Conservation (phyloP, 2,113 vertebrate genomes). For the Cinclus cinclus region DNA sequence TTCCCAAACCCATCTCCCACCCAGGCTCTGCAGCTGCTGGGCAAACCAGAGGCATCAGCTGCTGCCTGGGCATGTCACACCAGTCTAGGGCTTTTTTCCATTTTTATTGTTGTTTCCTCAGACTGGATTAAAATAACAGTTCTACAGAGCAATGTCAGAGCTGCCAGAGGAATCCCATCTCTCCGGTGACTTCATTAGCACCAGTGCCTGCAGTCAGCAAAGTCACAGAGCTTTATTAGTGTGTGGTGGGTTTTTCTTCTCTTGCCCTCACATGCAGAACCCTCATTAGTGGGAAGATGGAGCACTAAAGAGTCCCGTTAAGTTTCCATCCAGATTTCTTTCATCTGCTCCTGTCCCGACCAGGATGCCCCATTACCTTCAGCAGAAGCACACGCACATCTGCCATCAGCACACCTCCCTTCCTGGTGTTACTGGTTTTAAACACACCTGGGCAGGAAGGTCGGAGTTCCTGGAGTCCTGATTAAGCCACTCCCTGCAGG, state of each 20-base stretch:
- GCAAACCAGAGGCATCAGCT: background rate
- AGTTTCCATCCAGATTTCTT: background rate
- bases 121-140: background rate
- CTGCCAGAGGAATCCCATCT: slow-evolving; percentile 53
- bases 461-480: background rate
- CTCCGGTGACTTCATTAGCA: slow-evolving; percentile 74
- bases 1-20: background rate
- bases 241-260: background rate
- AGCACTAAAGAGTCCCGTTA: slow-evolving; percentile 30
- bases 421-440: background rate
- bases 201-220: slow-evolving; percentile 37
- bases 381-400: accelerated
- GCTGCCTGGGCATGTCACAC: background rate
- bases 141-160: background rate
- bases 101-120: background rate
- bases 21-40: accelerated
- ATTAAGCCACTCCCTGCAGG: accelerated
- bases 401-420: background rate
- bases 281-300: slow-evolving; percentile 61
- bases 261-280: background rate
- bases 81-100: background rate
- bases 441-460: background rate
- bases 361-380: background rate
- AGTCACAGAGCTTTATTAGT: background rate
- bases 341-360: slow-evolving; percentile 30